A percentile compares a stretch with the other conserved stretches of the same genome.
Conservation (phyloP, 2,797 vertebrate genomes). For the Oreonectes daqikongensis region DNA sequence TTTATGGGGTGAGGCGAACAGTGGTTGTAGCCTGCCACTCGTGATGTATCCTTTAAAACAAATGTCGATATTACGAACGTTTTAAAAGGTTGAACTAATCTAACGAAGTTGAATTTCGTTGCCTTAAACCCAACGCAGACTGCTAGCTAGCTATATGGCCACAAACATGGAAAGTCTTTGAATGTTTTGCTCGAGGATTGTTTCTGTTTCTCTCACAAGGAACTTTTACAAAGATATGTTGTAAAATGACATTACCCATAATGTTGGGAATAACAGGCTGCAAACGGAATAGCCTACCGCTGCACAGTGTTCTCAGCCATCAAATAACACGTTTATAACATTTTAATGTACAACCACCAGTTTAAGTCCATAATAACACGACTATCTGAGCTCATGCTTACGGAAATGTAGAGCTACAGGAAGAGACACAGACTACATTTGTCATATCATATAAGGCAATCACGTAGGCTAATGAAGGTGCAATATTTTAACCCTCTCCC, state of each 20-base stretch:
- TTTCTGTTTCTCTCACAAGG: constrained; percentile 51
- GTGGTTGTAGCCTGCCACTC: constrained; percentile 63
- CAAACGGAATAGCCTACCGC: constrained; percentile 39
- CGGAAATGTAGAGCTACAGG: constrained; percentile 41
- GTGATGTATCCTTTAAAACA: constrained; percentile 59
- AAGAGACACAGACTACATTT: constrained; percentile 52
- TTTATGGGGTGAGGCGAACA: constrained; percentile 54
- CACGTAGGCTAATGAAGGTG: constrained; percentile 61
- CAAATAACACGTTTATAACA: constrained; percentile 25
- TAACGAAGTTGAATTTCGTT: constrained; percentile 70
- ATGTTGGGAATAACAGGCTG: constrained; percentile 43
- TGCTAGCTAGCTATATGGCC: constrained; percentile 70
- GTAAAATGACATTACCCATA: constrained; percentile 51
- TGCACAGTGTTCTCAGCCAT: constrained; percentile 46
- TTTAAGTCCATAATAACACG: constrained; percentile 30
- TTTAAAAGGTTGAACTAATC: constrained; percentile 62
- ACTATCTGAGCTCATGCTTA: constrained; percentile 45
- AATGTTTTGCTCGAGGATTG: constrained; percentile 68
- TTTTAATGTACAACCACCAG: constrained; percentile 42
- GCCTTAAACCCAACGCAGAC: constrained; percentile 76
- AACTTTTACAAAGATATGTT: constrained; percentile 58
- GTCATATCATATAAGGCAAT: constrained; percentile 51
- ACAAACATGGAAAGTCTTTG: constrained; percentile 64
- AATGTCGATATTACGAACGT: constrained; percentile 63
- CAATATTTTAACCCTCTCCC: constrained; percentile 51